Percentiles rank a stretch among this genome's conserved stretches.
These are phyloP conservation scores for Mactromeris polynyma DNA, from an alignment of 2,888 invertebrate genomes.

Conservation along the genomic window DNA sequence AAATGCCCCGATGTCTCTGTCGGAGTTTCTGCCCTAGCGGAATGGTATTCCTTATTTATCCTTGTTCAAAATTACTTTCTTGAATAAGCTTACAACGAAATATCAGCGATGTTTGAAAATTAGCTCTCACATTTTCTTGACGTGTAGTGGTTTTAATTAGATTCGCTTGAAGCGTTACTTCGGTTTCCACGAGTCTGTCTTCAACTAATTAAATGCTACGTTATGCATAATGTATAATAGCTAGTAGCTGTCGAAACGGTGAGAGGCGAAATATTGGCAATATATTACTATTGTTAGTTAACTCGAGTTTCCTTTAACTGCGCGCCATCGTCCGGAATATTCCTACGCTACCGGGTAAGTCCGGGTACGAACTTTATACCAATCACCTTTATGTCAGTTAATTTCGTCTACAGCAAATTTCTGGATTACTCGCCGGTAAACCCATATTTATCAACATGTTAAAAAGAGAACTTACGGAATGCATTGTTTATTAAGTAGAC, in stretches of 20 bases:
- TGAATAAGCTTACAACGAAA: neutral
- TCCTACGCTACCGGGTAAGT: neutral
- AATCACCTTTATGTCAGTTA: neutral
- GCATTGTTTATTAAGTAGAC: no score
- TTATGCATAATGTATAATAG: slow-evolving; percentile 6
- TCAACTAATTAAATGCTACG: neutral
- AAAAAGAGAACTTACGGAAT: no score
- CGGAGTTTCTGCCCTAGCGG: no score
- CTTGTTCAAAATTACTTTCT: no score
- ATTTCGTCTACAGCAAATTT: no score
- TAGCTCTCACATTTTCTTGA: neutral
- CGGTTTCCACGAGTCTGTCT: neutral
- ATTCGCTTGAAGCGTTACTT: neutral
- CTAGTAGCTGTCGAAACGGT: neutral
- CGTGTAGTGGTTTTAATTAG: neutral
- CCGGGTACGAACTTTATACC: neutral
- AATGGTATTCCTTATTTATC: no score
- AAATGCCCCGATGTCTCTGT: no score
- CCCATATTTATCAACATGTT: no score
- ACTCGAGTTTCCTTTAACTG: no score
- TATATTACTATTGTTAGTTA: neutral
- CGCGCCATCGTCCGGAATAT: neutral
- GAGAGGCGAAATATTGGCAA: neutral
- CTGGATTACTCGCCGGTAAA: no score
- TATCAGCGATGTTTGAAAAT: neutral